These are phyloP conservation scores for Turdus rufiventris DNA, from an alignment of 2,113 vertebrate genomes.

Conservation along the genomic window DNA sequence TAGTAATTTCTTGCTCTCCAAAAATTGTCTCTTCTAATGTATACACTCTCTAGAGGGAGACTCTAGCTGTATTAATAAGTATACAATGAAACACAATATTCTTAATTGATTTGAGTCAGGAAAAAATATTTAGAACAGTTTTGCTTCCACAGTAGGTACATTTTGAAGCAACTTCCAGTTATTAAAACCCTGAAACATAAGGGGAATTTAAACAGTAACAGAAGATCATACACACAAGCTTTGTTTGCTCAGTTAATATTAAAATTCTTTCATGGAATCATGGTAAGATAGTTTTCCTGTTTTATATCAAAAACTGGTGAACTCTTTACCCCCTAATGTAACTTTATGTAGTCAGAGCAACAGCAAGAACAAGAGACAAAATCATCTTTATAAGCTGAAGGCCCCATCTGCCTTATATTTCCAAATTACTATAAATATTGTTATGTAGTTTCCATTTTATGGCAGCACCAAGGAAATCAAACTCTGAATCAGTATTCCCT, in stretches of 20 bases:
- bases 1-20: background rate
- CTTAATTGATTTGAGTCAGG: background rate
- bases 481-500: background rate
- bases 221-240: background rate
- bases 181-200: background rate
- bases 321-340: background rate
- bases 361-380: background rate
- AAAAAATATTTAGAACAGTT: background rate
- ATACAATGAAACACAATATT: background rate
- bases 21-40: background rate
- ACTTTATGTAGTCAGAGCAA: background rate
- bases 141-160: background rate
- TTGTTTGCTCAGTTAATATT: background rate
- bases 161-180: background rate
- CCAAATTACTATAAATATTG: background rate
- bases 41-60: background rate
- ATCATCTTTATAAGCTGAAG: background rate
- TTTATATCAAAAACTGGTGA: background rate
- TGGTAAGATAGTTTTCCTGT: background rate
- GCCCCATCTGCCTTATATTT: background rate
- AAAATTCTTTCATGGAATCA: background rate
- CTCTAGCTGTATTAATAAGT: background rate
- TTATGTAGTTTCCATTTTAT: background rate
- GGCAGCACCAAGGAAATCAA: background rate
- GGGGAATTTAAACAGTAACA: background rate